Evolutionary conservation across 1,140 invertebrate species (phyloP).

Genomic region (Heliconius hewitsoni): DNA sequence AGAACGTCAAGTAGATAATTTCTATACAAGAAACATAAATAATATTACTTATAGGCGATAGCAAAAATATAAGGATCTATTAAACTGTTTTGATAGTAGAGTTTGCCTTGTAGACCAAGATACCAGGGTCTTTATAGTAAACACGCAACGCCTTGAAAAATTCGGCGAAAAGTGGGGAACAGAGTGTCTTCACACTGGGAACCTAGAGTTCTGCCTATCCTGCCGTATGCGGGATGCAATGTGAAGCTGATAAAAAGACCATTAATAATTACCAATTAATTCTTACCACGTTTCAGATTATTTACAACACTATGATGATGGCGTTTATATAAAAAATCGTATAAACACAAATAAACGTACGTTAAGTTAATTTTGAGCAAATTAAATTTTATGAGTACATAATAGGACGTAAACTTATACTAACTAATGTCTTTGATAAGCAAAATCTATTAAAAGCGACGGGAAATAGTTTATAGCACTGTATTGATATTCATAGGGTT

Average conservation of each 20-base stretch:
- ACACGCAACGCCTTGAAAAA: no score
- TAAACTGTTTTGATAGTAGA: conserved; percentile 19
- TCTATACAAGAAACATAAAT: not conserved
- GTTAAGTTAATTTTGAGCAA: not conserved
- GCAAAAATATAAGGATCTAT: conserved; percentile 18
- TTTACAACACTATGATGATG: not conserved
- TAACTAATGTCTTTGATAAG: conserved; percentile 17
- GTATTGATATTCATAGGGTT: conserved; percentile 15
- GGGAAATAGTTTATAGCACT: conserved; percentile 15
- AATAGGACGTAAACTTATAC: not conserved
- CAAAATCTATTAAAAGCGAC: conserved; percentile 2
- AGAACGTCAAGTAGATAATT: not conserved
- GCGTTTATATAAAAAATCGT: not conserved
- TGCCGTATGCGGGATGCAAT: no score
- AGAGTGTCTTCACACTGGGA: no score
- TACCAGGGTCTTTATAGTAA: no score
- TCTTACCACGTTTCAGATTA: not conserved
- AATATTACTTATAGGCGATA: conserved; percentile 8
- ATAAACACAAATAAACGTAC: not conserved
- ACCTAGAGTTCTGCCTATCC: no score
- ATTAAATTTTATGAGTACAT: not conserved
- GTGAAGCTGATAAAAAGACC: no score
- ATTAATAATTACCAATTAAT: no score
- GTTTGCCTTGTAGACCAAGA: not conserved
- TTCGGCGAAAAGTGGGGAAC: no score